These are phyloP conservation scores for Hippoglossus hippoglossus DNA, from an alignment of 2,797 vertebrate genomes.

Conservation along the genomic window DNA sequence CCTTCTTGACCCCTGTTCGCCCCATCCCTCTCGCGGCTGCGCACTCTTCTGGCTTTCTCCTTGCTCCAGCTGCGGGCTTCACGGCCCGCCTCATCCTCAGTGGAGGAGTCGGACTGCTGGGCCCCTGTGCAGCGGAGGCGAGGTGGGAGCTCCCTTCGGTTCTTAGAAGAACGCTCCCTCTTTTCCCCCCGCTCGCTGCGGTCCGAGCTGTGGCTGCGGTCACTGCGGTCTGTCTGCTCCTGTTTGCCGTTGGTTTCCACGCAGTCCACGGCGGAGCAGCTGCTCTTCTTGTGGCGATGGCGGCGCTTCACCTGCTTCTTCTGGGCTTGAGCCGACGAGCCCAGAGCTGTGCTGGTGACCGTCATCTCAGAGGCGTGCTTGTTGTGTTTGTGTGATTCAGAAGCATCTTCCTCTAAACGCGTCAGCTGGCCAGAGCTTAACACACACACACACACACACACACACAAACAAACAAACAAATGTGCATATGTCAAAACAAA, in stretches of 20 bases:
- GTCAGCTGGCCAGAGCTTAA: constrained; percentile 84
- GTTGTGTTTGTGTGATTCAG: constrained; percentile 79
- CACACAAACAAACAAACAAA: constrained; percentile 45
- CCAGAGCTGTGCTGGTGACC: constrained; percentile 37
- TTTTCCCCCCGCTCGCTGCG: constrained; percentile 63
- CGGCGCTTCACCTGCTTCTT: constrained; percentile 90
- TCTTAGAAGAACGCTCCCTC: constrained; percentile 57
- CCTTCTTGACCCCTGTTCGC: constrained; percentile 41
- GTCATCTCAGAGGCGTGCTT: constrained; percentile 62
- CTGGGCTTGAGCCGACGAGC: constrained; percentile 62
- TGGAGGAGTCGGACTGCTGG: constrained; percentile 83
- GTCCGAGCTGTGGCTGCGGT: constrained; percentile 68
- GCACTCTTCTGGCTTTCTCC: constrained; percentile 85
- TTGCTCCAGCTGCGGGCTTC: constrained; percentile 87
- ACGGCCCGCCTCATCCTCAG: constrained; percentile 83
- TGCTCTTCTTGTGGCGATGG: constrained; percentile 84
- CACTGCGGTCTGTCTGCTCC: constrained; percentile 58
- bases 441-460: constrained; percentile 38
- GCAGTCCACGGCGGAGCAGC: constrained; percentile 74
- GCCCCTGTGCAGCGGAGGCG: constrained; percentile 45
- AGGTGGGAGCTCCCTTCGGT: constrained; percentile 58
- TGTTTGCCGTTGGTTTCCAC: constrained; percentile 71
- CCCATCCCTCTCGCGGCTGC: constrained; percentile 65
- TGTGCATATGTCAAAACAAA: constrained; percentile 46
- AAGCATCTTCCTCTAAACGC: constrained; percentile 86